Evolutionary conservation across 1,140 invertebrate species (phyloP).

Genomic region (Musca vetustissima): DNA sequence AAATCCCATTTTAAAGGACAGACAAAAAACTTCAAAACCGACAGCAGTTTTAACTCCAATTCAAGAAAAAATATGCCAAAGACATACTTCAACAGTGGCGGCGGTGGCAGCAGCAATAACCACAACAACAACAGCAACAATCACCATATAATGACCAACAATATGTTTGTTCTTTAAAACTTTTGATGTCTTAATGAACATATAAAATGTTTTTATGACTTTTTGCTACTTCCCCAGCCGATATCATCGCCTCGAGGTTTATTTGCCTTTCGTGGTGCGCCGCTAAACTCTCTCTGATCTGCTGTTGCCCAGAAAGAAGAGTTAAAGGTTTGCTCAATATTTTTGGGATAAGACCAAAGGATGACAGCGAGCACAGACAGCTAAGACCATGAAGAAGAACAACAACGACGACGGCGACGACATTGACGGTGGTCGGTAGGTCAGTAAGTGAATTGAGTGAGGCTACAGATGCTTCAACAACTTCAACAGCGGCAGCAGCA

Average conservation of each 20-base stretch:
- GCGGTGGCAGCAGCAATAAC: background rate
- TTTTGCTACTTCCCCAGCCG: conserved; percentile 11
- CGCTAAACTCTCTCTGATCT: conserved; percentile 14
- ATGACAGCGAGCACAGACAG: background rate
- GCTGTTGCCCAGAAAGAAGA: no score
- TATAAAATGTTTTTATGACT: conserved; percentile 23
- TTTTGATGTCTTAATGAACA: conserved; percentile 24
- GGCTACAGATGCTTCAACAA: background rate
- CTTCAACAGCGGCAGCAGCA: background rate
- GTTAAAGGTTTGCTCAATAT: no score
- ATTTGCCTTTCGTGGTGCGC: conserved; percentile 6
- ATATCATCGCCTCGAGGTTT: conserved; percentile 3
- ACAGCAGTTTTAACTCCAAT: no score
- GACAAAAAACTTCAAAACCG: background rate
- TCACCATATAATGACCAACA: no score
- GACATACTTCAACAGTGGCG: background rate
- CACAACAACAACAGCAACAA: no score
- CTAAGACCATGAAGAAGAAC: no score
- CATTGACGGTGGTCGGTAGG: conserved; percentile 9
- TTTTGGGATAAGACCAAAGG: background rate
- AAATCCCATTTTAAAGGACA: no score
- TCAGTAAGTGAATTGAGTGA: background rate
- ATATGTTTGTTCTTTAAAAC: conserved; percentile 12
- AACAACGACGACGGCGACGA: background rate
- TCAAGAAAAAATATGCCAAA: no score